Base-by-base conservation (phyloP, 2,113 vertebrate genomes). In the Cyprinus carpio region DNA sequence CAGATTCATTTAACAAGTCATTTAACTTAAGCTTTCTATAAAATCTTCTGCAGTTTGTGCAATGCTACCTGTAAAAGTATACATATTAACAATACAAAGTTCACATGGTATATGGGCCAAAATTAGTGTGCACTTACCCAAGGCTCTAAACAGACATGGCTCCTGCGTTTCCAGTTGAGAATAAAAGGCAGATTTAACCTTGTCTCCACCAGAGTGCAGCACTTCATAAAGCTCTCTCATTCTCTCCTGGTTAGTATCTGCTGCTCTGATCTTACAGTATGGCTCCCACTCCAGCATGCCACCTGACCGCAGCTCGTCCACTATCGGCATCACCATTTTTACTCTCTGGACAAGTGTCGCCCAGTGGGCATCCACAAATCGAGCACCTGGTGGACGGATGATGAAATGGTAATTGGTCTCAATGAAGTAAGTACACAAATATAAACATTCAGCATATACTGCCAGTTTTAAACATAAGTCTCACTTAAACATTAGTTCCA, bases 181-280 rank as follows among this genome's bases (percentile, higher is more conserved):
- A 71, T 80, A 85, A 72, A 81, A 80, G 65, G 77, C 76, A 74
- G 64, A 74, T 85, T 85, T 80, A 12, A 81, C 64, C n/a, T 34
- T 5, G 31, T 74, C 51, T 74, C 77, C 76, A 31, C 84, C 76
- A 60, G 49, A 81, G 9, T 85, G 29, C 56, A 60, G 34, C 4
- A 29, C 43, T 43, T 23, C 27, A 67, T n/a, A 31, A 13, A 56
- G 7, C 81, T 23, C 46, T 34, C 81, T 71, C 65, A 71, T 71
- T 72, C 34, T 82, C 40, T 34, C 18, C 65, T 82, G 81, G 81
- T 51, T 71, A 31, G 64, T 85, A 51, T 37, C 3, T 64, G 84
- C 84, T 40, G 60, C 20, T 23, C 0, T 65, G 75, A 85, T 79
- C 60, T 79, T 31, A 46, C 34, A 15, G 75, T 78, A 85, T 7